A percentile compares a stretch with the other conserved stretches of the same genome.
phyloP scores from a whole-genome alignment of 2,113 vertebrate species.

The Amphiprion ocellaris region DNA sequence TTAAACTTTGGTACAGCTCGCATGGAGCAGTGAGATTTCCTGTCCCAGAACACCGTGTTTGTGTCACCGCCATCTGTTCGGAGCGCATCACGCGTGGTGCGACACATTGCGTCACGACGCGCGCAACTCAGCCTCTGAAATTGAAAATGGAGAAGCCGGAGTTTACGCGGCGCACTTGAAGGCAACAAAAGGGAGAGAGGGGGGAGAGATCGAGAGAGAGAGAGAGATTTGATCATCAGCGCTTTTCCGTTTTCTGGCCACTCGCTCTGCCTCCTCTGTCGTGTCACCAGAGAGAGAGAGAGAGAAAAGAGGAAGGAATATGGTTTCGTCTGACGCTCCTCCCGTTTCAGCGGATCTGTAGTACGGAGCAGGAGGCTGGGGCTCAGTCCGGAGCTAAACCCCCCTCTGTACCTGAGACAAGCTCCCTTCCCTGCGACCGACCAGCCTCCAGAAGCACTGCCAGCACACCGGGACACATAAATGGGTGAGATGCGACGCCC shows the following conservation, averaged over 20 bases:
- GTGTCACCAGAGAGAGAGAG: constrained; percentile 56
- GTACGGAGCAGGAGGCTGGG: constrained; percentile 58
- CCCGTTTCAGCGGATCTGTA: constrained; percentile 67
- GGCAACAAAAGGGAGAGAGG: constrained; percentile 46
- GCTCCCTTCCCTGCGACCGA: constrained; percentile 34
- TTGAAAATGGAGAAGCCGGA: background rate
- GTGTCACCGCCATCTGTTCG: constrained; percentile 41
- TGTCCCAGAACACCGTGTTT: background rate
- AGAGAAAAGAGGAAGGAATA: constrained; percentile 77
- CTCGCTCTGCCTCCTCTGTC: constrained; percentile 68
- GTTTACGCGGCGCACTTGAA: constrained; percentile 64
- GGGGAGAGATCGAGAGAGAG: constrained; percentile 48
- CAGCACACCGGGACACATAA: constrained; percentile 74
- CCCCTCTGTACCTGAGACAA: constrained; percentile 38
- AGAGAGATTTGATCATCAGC: constrained; percentile 55
- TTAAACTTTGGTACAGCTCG: background rate
- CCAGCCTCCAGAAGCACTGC: constrained; percentile 57
- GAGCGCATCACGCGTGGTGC: constrained; percentile 4
- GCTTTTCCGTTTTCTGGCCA: constrained; percentile 48
- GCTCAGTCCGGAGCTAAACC: constrained; percentile 55
- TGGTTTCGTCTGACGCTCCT: constrained; percentile 79
- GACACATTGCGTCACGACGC: constrained; percentile 30
- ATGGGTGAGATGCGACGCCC: constrained; percentile 73
- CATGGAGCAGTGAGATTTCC: constrained; percentile 1
- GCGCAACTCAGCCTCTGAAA: background rate